Evolutionary conservation across 1,140 invertebrate genomes (phyloP), one percentile per base, ranked within the genome.

Genomic region (Drosophila busckii): DNA sequence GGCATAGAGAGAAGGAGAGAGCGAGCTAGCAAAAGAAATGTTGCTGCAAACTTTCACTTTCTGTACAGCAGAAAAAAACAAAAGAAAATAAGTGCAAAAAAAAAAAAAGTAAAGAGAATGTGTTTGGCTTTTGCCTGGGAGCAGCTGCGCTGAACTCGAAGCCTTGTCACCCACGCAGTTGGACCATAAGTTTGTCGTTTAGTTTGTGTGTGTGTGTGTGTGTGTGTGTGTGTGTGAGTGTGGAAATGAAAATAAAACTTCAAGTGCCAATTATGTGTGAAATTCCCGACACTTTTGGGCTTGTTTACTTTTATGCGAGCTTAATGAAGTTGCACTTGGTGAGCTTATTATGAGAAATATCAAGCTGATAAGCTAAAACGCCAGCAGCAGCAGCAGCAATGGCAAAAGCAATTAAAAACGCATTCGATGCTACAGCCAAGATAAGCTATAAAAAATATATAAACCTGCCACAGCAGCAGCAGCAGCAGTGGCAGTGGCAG

Each of bases 231-330:
- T 28, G 22, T 28, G 48, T 41, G 26, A 23, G 20, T 19, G 45
- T 32, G 48, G 45, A 65, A 80, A 82, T 78, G 68, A 78, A 76
- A 80, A 80, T 78, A 80, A 80, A 80, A 80, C 75, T 80, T 82
- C 75, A 80, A 80, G 73, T 80, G 73, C 73, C 73, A 80, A 80
- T 80, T 80, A 80, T 80, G 75, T 78, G 73, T 78, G 73, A 82
- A 78, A 78, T 78, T 78, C 75, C n/a, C 73, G 64, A 78, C 73
- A 80, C 73, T 80, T 80, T 82, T 73, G 54, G n/a, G 68, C 63
- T 82, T 80, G 59, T 82, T 80, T 82, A 73, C 69, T 80, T 82
- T 80, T 80, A 80, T 80, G 75, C 48, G 75, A 58, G 46, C 75
- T 80, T 82, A 80, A 80, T 80, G 73, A 80, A 80, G 73, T 80